phyloP scores from a whole-genome alignment of 2,797 vertebrate genomes.

The Gallinago stenura region DNA sequence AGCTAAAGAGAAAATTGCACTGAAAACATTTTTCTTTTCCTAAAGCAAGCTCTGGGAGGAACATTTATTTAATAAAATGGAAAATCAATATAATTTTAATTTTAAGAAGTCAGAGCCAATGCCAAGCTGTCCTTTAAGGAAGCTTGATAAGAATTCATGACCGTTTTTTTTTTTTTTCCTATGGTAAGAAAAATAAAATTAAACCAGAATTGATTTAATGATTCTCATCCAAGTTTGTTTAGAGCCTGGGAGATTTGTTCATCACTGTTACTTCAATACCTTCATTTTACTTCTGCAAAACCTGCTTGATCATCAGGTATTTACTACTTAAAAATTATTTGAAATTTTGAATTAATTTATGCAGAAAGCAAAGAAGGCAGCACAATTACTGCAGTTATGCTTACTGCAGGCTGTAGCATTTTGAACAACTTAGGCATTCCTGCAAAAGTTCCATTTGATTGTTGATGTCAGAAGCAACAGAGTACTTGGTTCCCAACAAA shows the following conservation, averaged over 20 bases:
- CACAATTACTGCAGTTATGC: not conserved
- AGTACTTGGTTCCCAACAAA: not conserved
- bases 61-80: constrained; percentile 77
- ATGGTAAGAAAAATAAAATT: constrained; percentile 73
- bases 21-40: constrained; percentile 67
- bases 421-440: not conserved
- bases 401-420: not conserved
- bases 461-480: not conserved
- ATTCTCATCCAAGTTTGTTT: constrained; percentile 48
- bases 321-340: not conserved
- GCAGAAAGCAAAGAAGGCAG: not conserved
- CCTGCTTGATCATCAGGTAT: not conserved
- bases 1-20: constrained; percentile 43
- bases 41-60: constrained; percentile 58
- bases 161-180: constrained; percentile 3
- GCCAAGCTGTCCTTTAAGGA: constrained; percentile 77
- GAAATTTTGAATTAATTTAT: not conserved
- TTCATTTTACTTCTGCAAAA: constrained; percentile 19
- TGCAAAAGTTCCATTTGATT: not conserved
- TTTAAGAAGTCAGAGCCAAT: constrained; percentile 77
- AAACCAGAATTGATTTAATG: constrained; percentile 66
- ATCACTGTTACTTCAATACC: not conserved
- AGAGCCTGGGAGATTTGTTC: constrained; percentile 39
- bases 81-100: constrained; percentile 83
- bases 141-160: constrained; percentile 74